Evolutionary conservation across 2,888 invertebrate genomes (phyloP), one percentile per base, ranked within the genome.

Genomic region (Melinaea menophilus): DNA sequence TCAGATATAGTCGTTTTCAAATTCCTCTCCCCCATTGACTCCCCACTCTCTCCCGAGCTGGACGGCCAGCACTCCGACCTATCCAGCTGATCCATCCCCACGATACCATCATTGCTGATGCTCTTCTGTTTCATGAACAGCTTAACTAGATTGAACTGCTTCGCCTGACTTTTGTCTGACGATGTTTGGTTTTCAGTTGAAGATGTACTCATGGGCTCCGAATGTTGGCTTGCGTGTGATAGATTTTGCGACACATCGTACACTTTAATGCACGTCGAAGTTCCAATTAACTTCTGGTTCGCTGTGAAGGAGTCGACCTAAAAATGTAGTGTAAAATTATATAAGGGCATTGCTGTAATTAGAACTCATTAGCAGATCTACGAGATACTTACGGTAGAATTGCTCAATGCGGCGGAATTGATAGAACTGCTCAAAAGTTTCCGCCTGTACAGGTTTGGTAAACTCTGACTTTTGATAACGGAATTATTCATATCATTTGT

Each of bases 61-160:
- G 92, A 93, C 3, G 95, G 95, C 95, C 95, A 95, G 77, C 95
- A 95, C 73, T 96, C 94, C 2, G 95, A 95, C 70, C 87, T 79
- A 68, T 90, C 90, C 55, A 96, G 93, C 71, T 96, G 95, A 80
- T 96, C 95, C 91, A 95, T 93, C 61, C 93, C 93, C 73, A 93
- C 92, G 73, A 94, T 94, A 63, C 94, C 94, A 81, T 96, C 95
- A 62, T 94, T 94, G 71, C 95, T 95, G 88, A 93, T 93, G 80
- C 96, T 96, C 82, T 96, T 96, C 79, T 97, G 97, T 82, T 97
- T 96, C 92, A 97, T 97, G 79, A 97, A 97, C 70, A 97, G 90
- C 83, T 95, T 95, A 55, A 97, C 95, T 77, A 97, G 92, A 84
- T 95, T 97, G 81, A 97, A 94, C 68, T 95, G 94, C 69, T 95